Conservation (phyloP, 1,140 invertebrate genomes). For the Dryas iulia region DNA sequence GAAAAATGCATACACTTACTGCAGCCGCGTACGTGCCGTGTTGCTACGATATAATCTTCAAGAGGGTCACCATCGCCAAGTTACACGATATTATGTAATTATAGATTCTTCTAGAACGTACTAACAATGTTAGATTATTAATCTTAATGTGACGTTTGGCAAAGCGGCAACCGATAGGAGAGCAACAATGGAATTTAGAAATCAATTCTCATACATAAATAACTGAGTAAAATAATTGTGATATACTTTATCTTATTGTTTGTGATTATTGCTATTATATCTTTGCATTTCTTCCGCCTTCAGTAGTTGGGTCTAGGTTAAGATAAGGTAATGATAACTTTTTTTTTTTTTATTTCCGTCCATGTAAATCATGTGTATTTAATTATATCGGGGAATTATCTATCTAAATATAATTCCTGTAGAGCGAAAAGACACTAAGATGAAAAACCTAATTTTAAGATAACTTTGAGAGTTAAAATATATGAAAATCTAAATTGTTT, state of each 20-base stretch:
- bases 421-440: no score
- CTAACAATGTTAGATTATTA: neutral
- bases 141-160: conserved; percentile 6
- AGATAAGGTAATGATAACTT: neutral
- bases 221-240: no score
- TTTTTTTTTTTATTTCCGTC: neutral
- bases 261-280: neutral
- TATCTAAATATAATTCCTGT: no score
- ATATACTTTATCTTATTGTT: neutral
- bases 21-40: neutral
- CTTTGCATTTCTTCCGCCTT: neutral
- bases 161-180: neutral
- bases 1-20: neutral
- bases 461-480: no score
- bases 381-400: no score
- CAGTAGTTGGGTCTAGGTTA: neutral
- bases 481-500: no score
- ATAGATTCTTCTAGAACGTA: neutral
- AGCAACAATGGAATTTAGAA: neutral
- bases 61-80: neutral
- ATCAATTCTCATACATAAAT: neutral
- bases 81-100: neutral
- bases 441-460: no score
- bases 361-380: no score
- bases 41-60: neutral